phyloP scores from a whole-genome alignment of 2,113 vertebrate species.

The Lepus timidus region DNA sequence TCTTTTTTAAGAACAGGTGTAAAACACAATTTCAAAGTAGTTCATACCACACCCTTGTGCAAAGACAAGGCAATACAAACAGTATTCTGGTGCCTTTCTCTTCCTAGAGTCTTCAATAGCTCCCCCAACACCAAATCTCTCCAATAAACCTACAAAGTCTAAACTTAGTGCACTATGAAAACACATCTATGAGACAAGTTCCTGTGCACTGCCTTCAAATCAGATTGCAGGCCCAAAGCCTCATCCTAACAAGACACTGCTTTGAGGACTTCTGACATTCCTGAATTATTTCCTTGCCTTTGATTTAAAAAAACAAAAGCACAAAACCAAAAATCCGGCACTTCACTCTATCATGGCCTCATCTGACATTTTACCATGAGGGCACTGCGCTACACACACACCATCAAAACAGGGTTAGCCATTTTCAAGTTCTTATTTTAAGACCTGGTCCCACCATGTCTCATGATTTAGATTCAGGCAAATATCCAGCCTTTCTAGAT shows the following conservation, averaged over 20 bases:
- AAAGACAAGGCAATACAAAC: background rate
- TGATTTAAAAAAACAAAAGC: conserved; percentile 37
- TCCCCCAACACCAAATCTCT: background rate
- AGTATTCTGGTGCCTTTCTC: background rate
- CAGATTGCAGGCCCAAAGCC: background rate
- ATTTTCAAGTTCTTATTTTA: background rate
- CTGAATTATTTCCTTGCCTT: conserved; percentile 37
- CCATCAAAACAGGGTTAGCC: background rate
- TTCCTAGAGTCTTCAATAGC: background rate
- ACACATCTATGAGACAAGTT: background rate
- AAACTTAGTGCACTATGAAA: background rate
- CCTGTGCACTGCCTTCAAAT: background rate
- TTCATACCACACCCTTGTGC: background rate
- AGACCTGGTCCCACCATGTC: background rate
- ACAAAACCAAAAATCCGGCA: background rate
- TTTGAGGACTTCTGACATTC: conserved; percentile 9
- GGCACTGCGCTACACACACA: background rate
- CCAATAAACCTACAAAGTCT: background rate
- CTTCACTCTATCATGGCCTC: background rate
- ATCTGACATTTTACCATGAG: background rate
- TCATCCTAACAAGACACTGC: background rate
- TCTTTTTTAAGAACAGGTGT: background rate
- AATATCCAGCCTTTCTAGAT: background rate
- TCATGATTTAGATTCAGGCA: background rate
- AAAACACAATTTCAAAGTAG: conserved; percentile 9